Conservation (phyloP, 1,140 invertebrate genomes). For the Colletes latitarsis region DNA sequence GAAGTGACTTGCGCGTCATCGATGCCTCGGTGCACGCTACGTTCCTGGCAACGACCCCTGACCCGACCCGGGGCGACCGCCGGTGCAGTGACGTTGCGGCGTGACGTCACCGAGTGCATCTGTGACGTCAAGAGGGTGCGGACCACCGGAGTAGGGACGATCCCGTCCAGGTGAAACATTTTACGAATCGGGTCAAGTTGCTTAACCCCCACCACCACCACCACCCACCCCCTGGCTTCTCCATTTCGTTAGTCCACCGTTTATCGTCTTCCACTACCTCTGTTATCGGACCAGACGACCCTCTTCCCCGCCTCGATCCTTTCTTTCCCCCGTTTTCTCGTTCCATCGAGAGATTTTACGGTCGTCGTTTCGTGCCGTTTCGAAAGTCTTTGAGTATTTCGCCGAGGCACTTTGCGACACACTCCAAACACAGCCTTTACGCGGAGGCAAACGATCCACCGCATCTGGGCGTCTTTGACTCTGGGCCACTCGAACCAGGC, state of each 20-base stretch:
- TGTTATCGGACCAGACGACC: background rate
- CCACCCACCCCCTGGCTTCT: background rate
- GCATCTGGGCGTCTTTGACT: too few species aligned
- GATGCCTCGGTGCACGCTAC: slow-evolving; percentile 38
- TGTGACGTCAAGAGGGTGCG: slow-evolving; percentile 68
- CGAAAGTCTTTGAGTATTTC: too few species aligned
- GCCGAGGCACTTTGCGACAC: too few species aligned
- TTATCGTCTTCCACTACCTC: background rate
- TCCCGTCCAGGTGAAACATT: slow-evolving; percentile 65
- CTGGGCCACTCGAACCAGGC: too few species aligned
- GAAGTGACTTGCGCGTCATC: slow-evolving; percentile 62
- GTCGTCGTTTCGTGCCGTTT: too few species aligned
- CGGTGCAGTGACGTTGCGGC: slow-evolving; percentile 67
- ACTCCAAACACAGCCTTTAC: too few species aligned
- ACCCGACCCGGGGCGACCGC: slow-evolving; percentile 59
- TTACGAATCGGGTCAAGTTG: slow-evolving; percentile 62
- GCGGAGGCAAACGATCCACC: too few species aligned
- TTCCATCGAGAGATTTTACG: background rate
- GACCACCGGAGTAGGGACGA: slow-evolving; percentile 53
- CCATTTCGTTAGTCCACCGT: slow-evolving; percentile 13
- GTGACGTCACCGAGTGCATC: slow-evolving; percentile 66
- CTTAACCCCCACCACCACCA: slow-evolving; percentile 36
- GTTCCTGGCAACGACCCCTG: slow-evolving; percentile 65
- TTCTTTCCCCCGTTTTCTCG: background rate
- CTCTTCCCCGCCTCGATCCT: background rate